Evolutionary conservation across 1,140 invertebrate genomes (phyloP), one percentile per base, ranked within the genome.

Genomic region (Eulimnadia texana): DNA sequence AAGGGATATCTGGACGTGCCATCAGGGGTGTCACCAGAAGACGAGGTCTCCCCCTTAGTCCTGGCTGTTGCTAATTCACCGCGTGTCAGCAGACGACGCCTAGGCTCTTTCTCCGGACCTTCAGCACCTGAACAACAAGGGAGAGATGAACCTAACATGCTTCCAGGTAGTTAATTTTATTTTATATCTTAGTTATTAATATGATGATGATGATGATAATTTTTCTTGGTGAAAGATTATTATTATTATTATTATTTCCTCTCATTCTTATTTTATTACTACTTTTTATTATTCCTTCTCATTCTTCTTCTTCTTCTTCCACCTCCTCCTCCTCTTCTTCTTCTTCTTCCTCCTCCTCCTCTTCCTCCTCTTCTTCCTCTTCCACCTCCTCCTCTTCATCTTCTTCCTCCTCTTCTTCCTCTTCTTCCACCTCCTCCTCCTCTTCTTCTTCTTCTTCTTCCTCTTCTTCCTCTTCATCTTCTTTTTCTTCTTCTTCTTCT

Each of bases 41-140:
- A 76, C 53, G 77, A 78, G 6, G 81, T 81, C 25, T 81, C 82
- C 65, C 68, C 73, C 66, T 80, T 81, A 64, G 81, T 83, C 58
- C 76, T 81, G 50, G 82, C 81, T 9, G 74, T 79, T 19, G 75
- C 78, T 3, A 80, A 80, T 52, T 87, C 85, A 28, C 86, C 85
- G 1, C 79, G 78, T 2, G 72, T 88, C 2, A 74, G 76, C 11
- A 73, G 85, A 64, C 73, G 84, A 56, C 74, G 84, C 54, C 69
- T 86, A 55, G 84, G 84, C 29, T 85, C 84, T 0, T 83, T 80
- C 66, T 79, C 78, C 1, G 79, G 77, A 58, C 73, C 74, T 6
- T 62, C 64, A 61, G 73, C 65, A 63, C 61, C 66, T n/a, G n/a
- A 68, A 67, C 55, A 67, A 61, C 16, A 63, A 58, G 24, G 63